A percentile compares a stretch with the other conserved stretches of the same genome.
phyloP scores from a whole-genome alignment of 2,888 invertebrate species.

The Chironomus tentans region DNA sequence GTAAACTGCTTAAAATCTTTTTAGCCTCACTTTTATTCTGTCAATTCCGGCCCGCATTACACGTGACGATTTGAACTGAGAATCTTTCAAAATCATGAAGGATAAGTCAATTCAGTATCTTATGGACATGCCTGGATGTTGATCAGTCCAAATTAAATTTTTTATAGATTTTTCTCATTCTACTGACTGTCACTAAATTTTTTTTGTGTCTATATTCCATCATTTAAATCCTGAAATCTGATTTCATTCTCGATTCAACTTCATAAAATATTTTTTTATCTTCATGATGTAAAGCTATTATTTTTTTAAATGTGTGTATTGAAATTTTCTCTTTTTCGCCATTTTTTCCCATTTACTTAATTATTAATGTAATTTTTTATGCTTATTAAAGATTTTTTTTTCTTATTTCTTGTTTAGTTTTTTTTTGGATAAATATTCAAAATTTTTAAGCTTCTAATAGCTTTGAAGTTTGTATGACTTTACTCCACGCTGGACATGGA shows the following conservation, averaged over 20 bases:
- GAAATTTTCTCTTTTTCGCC: not conserved
- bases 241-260: not conserved
- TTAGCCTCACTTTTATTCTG: not conserved
- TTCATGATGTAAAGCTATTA: constrained; percentile 3
- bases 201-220: not conserved
- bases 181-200: not conserved
- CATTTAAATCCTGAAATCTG: not conserved
- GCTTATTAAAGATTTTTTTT: not conserved
- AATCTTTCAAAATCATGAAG: too few relatives aligned
- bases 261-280: not conserved
- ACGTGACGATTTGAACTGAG: too few relatives aligned
- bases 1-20: constrained; percentile 26
- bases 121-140: not conserved
- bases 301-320: not conserved
- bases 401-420: too few relatives aligned
- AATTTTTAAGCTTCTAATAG: too few relatives aligned
- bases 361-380: not conserved
- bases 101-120: too few relatives aligned
- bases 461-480: too few relatives aligned
- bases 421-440: not conserved
- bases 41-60: too few relatives aligned
- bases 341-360: not conserved
- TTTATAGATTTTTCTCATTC: not conserved
- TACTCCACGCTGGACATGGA: too few relatives aligned
- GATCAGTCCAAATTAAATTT: not conserved